phyloP scores from a whole-genome alignment of 2,888 invertebrate genomes.

The Trissolcus brochymenae region DNA sequence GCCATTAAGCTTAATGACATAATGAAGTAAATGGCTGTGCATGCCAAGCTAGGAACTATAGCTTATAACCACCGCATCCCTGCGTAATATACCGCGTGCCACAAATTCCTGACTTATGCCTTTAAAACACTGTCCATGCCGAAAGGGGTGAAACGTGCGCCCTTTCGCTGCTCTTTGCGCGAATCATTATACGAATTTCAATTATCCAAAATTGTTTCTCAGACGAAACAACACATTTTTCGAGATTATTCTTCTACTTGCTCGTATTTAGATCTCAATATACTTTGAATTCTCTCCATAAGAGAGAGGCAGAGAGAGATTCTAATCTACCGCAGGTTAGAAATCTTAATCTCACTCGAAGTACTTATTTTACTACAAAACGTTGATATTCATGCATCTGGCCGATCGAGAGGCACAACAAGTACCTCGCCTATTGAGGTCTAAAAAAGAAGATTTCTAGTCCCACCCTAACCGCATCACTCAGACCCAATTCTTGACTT shows the following conservation, averaged over 20 bases:
- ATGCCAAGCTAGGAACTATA: conserved; percentile 69
- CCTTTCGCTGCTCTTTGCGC: conserved; percentile 11
- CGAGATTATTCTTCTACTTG: too few species aligned
- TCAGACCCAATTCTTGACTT: conserved; percentile 27
- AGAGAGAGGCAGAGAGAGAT: too few species aligned
- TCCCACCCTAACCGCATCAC: conserved; percentile 1
- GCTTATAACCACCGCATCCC: conserved; percentile 74
- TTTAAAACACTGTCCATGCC: conserved; percentile 65
- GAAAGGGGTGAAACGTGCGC: conserved; percentile 72
- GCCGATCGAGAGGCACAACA: background rate
- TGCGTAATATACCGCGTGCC: conserved; percentile 75
- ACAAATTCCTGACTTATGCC: conserved; percentile 75
- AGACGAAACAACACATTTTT: background rate
- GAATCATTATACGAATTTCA: conserved; percentile 44
- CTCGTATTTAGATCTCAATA: too few species aligned
- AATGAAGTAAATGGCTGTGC: conserved; percentile 76
- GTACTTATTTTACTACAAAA: too few species aligned
- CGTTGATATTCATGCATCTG: too few species aligned
- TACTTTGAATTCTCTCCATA: too few species aligned
- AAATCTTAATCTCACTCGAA: background rate
- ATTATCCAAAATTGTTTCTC: conserved; percentile 25
- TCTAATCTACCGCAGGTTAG: too few species aligned
- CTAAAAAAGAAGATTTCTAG: background rate
- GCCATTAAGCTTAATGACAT: conserved; percentile 77
- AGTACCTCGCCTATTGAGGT: conserved; percentile 2